Evolutionary conservation across 2,888 invertebrate genomes (phyloP).

Genomic region (Malthinus seriepunctatus): DNA sequence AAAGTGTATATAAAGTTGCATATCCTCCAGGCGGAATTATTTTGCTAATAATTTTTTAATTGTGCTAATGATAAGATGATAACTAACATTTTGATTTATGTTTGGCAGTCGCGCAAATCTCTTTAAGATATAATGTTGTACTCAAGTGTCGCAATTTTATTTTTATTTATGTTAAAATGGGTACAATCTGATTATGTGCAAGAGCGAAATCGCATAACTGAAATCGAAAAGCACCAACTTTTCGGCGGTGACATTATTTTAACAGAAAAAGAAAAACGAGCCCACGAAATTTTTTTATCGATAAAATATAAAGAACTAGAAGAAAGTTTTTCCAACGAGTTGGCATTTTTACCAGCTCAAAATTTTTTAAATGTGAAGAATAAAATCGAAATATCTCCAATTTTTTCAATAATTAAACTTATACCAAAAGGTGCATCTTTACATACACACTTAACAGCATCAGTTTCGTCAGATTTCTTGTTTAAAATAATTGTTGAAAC

Average conservation of each 20-base stretch:
- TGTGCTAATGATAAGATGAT: too few species aligned
- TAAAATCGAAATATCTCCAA: constrained; percentile 62
- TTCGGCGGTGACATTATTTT: constrained; percentile 29
- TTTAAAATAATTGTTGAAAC: constrained; percentile 64
- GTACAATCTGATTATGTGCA: constrained; percentile 22
- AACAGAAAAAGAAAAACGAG: constrained; percentile 28
- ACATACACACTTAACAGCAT: constrained; percentile 70
- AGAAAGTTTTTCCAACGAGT: constrained; percentile 16
- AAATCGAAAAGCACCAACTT: constrained; percentile 24
- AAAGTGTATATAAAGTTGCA: too few species aligned
- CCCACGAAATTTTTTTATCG: constrained; percentile 30
- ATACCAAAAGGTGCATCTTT: constrained; percentile 75
- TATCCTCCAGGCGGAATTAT: too few species aligned
- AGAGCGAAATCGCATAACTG: constrained; percentile 19
- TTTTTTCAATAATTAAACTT: constrained; percentile 64
- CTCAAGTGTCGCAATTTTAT: too few species aligned
- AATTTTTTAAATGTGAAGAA: constrained; percentile 65
- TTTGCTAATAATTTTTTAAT: too few species aligned
- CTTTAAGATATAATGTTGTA: too few species aligned
- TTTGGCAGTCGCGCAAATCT: too few species aligned
- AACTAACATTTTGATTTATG: too few species aligned
- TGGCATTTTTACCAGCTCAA: constrained; percentile 61
- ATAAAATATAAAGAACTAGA: constrained; percentile 31
- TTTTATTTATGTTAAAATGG: not conserved
- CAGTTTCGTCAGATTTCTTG: constrained; percentile 65